Conservation (phyloP, 2,797 vertebrate genomes). For the Myotis daubentonii region DNA sequence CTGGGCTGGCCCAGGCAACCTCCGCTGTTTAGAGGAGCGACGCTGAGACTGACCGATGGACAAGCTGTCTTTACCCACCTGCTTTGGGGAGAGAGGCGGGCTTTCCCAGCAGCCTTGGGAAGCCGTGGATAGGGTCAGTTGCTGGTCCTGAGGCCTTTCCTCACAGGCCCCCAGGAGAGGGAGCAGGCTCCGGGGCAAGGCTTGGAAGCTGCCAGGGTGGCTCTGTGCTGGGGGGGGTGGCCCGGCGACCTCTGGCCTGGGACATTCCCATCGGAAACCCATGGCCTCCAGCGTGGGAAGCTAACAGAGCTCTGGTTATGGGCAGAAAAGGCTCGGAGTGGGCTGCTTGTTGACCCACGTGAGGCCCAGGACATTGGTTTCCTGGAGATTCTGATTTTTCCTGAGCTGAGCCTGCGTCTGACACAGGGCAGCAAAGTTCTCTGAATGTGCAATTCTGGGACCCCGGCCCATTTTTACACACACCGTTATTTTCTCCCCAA, state of each 20-base stretch:
- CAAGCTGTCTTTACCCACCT: neutral
- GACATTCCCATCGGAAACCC: constrained; percentile 62
- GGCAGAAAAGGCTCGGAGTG: neutral
- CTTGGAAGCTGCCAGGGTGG: neutral
- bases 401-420: neutral
- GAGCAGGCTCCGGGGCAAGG: neutral
- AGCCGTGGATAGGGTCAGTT: constrained; percentile 8
- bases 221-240: neutral
- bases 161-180: neutral
- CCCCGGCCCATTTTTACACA: neutral
- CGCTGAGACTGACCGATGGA: neutral
- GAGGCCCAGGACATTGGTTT: neutral
- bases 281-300: constrained; percentile 55
- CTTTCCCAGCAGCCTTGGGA: constrained; percentile 17
- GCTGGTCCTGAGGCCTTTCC: neutral
- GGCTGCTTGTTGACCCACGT: neutral
- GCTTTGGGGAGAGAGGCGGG: neutral
- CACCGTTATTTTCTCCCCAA: neutral
- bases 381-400: neutral
- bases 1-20: neutral
- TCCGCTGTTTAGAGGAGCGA: neutral
- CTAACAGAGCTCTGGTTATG: fast-evolving
- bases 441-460: neutral
- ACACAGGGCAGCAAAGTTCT: neutral
- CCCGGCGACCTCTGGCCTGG: neutral